Evolutionary conservation across 1,140 invertebrate genomes (phyloP).

Genomic region (Hetaerina americana): DNA sequence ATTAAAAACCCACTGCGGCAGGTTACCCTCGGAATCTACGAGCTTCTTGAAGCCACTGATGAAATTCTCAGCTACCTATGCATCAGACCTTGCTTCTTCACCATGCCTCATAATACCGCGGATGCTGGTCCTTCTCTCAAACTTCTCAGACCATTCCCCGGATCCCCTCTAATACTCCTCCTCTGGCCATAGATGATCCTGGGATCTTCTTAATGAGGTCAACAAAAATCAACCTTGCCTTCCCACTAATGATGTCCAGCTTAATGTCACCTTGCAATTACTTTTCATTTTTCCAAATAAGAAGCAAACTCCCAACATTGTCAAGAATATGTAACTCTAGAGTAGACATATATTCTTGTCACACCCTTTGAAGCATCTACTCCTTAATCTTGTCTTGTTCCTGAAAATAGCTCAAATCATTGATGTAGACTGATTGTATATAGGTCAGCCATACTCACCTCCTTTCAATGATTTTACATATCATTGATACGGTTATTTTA

Average conservation of each 20-base stretch:
- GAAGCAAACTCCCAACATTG: constrained; percentile 16
- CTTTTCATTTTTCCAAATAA: constrained; percentile 17
- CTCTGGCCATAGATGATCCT: not conserved
- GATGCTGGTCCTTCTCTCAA: constrained; percentile 11
- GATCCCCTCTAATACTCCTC: constrained; percentile 12
- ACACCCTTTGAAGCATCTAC: constrained; percentile 14
- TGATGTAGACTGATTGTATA: no score
- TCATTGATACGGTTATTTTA: no score
- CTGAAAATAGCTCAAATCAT: not conserved
- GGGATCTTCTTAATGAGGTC: constrained; percentile 13
- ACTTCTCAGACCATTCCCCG: constrained; percentile 16
- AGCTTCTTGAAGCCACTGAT: not conserved
- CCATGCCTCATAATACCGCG: constrained; percentile 17
- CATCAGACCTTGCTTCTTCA: constrained; percentile 17
- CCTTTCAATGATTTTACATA: no score
- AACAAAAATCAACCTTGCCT: constrained; percentile 12
- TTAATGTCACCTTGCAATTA: constrained; percentile 13
- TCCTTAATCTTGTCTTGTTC: constrained; percentile 11
- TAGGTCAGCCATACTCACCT: no score
- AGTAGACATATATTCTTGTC: constrained; percentile 13
- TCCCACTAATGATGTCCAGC: constrained; percentile 16
- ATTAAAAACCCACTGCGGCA: not conserved
- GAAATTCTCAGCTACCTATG: no score
- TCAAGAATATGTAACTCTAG: constrained; percentile 11
- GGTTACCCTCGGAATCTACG: constrained; percentile 2